These are phyloP conservation scores for Sarcophaga rosellei DNA, from an alignment of 2,888 invertebrate species.

Conservation along the genomic window DNA sequence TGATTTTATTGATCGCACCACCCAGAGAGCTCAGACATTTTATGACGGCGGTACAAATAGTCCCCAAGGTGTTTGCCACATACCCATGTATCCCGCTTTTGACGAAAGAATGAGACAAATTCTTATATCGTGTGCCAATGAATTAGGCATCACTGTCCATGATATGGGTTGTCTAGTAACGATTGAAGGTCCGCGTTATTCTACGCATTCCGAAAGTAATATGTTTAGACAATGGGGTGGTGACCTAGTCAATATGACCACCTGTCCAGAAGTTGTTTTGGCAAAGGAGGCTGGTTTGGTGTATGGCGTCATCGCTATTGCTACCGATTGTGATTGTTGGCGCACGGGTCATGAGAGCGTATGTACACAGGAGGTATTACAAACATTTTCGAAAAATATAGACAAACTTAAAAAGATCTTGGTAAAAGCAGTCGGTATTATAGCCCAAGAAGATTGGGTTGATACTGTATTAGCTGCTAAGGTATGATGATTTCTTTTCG, in stretches of 20 bases:
- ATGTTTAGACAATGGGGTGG: conserved; percentile 94
- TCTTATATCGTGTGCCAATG: conserved; percentile 85
- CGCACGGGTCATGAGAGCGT: conserved; percentile 86
- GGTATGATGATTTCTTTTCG: conserved; percentile 80
- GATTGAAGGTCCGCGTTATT: conserved; percentile 96
- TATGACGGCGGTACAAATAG: conserved; percentile 87
- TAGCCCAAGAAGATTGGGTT: conserved; percentile 88
- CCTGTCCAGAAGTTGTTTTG: conserved; percentile 96
- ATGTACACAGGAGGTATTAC: conserved; percentile 88
- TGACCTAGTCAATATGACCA: conserved; percentile 97
- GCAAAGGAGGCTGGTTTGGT: conserved; percentile 97
- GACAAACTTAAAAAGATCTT: conserved; percentile 89
- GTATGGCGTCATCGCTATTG: conserved; percentile 95
- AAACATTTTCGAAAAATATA: conserved; percentile 90
- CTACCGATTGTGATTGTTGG: conserved; percentile 99
- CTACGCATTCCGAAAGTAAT: conserved; percentile 94
- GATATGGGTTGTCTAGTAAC: conserved; percentile 88
- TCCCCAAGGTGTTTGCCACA: conserved; percentile 92
- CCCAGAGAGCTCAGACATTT: conserved; percentile 87
- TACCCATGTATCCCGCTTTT: conserved; percentile 96
- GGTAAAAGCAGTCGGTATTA: conserved; percentile 86
- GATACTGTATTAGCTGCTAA: conserved; percentile 84
- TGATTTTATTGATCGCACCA: conserved; percentile 89
- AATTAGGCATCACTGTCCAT: conserved; percentile 83
- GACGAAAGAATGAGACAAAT: conserved; percentile 88